These are phyloP conservation scores for Allacma fusca DNA, from an alignment of 2,888 invertebrate species.

Conservation along the genomic window DNA sequence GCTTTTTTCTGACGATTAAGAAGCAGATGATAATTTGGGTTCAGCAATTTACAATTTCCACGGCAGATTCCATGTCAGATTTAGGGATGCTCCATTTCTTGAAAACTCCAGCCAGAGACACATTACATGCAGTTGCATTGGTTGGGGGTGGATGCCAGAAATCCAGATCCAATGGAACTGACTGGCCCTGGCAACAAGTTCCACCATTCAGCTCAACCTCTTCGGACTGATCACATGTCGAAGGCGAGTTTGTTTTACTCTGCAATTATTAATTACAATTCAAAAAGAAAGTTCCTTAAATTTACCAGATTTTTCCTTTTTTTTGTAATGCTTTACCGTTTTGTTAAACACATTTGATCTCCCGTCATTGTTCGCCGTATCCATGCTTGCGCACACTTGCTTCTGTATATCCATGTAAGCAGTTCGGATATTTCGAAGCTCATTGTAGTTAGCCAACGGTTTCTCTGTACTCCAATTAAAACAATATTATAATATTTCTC, in stretches of 20 bases:
- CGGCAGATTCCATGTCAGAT: not conserved
- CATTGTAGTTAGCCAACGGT: not conserved
- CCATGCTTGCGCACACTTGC: not conserved
- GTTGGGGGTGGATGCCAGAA: conserved; percentile 6
- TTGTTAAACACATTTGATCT: not conserved
- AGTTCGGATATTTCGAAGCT: not conserved
- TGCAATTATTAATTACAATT: no score
- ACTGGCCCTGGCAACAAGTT: conserved; percentile 18
- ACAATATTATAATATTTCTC: no score
- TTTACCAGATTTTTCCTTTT: no score
- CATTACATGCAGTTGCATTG: not conserved
- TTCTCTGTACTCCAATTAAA: not conserved
- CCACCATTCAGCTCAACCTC: conserved; percentile 14
- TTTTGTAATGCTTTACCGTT: no score
- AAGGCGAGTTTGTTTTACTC: no score
- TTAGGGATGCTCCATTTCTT: conserved; percentile 32
- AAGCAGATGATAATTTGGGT: no score
- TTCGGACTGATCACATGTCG: not conserved
- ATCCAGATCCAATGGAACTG: conserved; percentile 24
- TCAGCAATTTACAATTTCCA: conserved; percentile 24
- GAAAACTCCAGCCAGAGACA: not conserved
- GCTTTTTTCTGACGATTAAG: no score
- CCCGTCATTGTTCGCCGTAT: not conserved
- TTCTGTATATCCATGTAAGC: not conserved
- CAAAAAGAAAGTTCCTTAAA: no score